A percentile compares a stretch with the other conserved stretches of the same genome.
phyloP scores from a whole-genome alignment of 2,113 vertebrate genomes.

The Podiceps cristatus region DNA sequence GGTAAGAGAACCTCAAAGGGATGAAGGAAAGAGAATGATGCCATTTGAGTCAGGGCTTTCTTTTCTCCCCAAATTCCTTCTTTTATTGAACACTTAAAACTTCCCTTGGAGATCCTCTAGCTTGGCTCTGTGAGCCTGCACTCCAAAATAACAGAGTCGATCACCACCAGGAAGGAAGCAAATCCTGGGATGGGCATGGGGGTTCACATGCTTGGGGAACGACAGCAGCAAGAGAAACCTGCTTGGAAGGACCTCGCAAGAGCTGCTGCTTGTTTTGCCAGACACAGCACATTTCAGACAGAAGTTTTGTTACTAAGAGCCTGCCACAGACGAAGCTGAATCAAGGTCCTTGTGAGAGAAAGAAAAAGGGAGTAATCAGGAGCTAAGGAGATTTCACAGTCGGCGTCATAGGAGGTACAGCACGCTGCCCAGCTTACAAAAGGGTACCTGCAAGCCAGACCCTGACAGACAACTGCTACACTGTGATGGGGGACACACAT shows the following conservation, averaged over 20 bases:
- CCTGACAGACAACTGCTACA: neutral
- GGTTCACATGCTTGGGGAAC: fast-evolving
- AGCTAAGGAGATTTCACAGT: neutral
- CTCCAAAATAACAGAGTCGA: neutral
- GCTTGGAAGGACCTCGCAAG: neutral
- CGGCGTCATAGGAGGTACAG: neutral
- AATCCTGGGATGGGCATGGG: neutral
- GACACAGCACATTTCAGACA: neutral
- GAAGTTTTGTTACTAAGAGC: neutral
- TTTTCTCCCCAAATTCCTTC: slow-evolving; percentile 49
- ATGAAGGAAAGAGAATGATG: slow-evolving; percentile 8
- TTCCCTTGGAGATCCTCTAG: slow-evolving; percentile 38
- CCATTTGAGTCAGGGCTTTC: neutral
- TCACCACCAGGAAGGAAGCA: neutral
- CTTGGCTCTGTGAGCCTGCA: neutral
- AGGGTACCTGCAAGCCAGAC: neutral
- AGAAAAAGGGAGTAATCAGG: neutral
- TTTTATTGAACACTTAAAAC: slow-evolving; percentile 52
- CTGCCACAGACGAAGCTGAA: neutral
- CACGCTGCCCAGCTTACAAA: neutral
- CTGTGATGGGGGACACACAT: neutral
- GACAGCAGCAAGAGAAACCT: neutral
- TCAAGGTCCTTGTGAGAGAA: slow-evolving; percentile 12
- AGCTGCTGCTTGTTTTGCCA: slow-evolving; percentile 14
- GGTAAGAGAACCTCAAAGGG: slow-evolving; percentile 13